phyloP scores from a whole-genome alignment of 1,140 invertebrate genomes.

The Sesamia nonagrioides region DNA sequence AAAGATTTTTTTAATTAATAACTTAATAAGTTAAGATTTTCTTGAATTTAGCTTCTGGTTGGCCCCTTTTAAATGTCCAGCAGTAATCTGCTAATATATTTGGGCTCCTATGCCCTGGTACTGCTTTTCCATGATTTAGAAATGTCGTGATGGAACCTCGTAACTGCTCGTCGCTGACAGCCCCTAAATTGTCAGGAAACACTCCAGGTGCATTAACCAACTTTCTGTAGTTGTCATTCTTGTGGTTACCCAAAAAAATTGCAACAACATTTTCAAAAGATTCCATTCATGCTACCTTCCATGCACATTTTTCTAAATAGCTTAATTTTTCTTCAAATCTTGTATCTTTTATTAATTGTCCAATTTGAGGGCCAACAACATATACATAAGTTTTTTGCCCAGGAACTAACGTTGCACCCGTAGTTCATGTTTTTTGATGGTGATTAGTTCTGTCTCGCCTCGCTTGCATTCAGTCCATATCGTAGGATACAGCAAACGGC shows the following conservation, averaged over 20 bases:
- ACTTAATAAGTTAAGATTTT: slow-evolving; percentile 49
- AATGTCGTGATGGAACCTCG: too few species aligned
- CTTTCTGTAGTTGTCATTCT: neutral
- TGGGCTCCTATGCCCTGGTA: too few species aligned
- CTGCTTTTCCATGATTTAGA: too few species aligned
- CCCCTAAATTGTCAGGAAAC: too few species aligned
- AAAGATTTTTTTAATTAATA: neutral
- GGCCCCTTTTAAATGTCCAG: slow-evolving; percentile 61
- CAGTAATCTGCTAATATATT: slow-evolving; percentile 73
- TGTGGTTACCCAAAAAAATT: slow-evolving; percentile 39
- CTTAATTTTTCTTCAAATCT: slow-evolving; percentile 45
- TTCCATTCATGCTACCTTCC: too few species aligned
- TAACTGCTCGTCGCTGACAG: too few species aligned
- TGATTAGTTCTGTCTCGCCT: neutral
- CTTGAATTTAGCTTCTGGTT: slow-evolving; percentile 51
- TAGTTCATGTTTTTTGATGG: too few species aligned
- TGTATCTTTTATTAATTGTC: slow-evolving; percentile 40
- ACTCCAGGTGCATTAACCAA: neutral
- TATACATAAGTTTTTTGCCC: neutral
- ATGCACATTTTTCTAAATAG: neutral
- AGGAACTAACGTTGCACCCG: neutral
- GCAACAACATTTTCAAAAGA: slow-evolving; percentile 19
- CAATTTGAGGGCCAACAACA: slow-evolving; percentile 34
- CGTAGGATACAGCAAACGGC: too few species aligned
- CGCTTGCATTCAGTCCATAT: too few species aligned